Base-by-base conservation (phyloP, 1,140 invertebrate genomes). In the Hylaeus volcanicus region DNA sequence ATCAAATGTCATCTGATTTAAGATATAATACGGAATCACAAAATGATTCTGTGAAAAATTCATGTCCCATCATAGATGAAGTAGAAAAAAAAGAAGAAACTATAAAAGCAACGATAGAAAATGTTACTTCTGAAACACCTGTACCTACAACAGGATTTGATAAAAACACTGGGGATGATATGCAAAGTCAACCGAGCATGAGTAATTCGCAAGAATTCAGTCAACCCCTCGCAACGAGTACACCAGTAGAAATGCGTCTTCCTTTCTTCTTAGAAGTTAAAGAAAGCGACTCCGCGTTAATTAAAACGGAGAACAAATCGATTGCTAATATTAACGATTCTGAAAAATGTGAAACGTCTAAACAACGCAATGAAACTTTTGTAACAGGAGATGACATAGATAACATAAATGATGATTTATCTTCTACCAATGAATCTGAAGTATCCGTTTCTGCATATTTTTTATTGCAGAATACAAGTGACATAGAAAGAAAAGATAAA, bases 351-450 rank as follows among this genome's bases (percentile, higher is more conserved):
- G 15, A 53, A 5, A 9, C 4, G 39, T 14, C 9, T 26, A 14
- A 76, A 12, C 5, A 68, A 45, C 14, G 1, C 43, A 39, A 45
- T 48, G 9, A 26, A 48, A 51, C 26, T 41, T 3, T 55, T 14
- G 14, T 69, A 12, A 9, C 15, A 12, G 11, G 14, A 4, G 53
- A n/a, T 3, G 41, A 65, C 56, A 37, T 1, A 5, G 41, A 79
- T 14, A 64, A 79, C 55, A 39, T 5, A 48, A 60, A 64, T 4
- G 51, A 64, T 39, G 48, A 72, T 15, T 37, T 73, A 5, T 73
- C 43, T 12, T 73, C 48, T 39, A 60, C 41, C 1, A 60, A 79
- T 73, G 60, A 73, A 39, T 73, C 51, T 48, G 60, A 73, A 56
- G 9, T 45, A 48, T 64, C 76, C 8, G 45, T 48, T 14, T 66